A percentile compares a stretch with the other conserved stretches of the same genome.
These are phyloP conservation scores for Spilarctia lutea DNA, from an alignment of 2,888 invertebrate species.

Conservation along the genomic window DNA sequence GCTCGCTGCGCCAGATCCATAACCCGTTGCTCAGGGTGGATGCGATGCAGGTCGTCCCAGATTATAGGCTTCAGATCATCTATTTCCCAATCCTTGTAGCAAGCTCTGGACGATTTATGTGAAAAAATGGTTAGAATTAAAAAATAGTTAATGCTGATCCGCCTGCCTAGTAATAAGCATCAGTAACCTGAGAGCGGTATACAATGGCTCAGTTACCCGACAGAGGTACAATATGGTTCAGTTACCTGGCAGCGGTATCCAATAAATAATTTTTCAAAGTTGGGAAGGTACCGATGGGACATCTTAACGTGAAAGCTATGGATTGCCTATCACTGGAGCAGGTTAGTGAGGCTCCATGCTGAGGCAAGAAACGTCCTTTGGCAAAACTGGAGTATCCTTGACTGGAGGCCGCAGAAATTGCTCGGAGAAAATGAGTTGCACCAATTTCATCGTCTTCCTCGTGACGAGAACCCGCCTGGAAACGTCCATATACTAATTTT, in stretches of 20 bases:
- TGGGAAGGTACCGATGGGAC: constrained; percentile 60
- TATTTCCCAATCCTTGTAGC: constrained; percentile 69
- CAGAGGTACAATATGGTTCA: neutral
- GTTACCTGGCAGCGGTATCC: constrained; percentile 71
- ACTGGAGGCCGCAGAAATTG: constrained; percentile 91
- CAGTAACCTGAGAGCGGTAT: no score
- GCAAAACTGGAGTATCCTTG: constrained; percentile 88
- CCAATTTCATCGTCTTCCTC: constrained; percentile 92
- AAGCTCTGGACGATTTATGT: constrained; percentile 55
- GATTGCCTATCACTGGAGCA: constrained; percentile 91
- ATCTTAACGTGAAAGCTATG: constrained; percentile 90
- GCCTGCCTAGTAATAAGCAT: no score
- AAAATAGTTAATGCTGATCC: no score
- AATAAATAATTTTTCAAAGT: constrained; percentile 67
- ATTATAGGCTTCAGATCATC: constrained; percentile 62
- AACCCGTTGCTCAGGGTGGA: constrained; percentile 63
- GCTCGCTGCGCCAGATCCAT: constrained; percentile 74
- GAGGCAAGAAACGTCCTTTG: constrained; percentile 91
- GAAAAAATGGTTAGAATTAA: no score
- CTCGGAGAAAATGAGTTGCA: constrained; percentile 91
- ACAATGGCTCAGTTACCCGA: no score
- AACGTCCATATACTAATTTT: neutral
- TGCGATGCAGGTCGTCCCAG: constrained; percentile 62
- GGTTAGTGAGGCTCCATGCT: constrained; percentile 90
- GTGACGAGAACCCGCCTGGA: constrained; percentile 93